A percentile compares a stretch with the other conserved stretches of the same genome.
Conservation (phyloP, 2,113 vertebrate species). For the Malurus alboscapulatus region DNA sequence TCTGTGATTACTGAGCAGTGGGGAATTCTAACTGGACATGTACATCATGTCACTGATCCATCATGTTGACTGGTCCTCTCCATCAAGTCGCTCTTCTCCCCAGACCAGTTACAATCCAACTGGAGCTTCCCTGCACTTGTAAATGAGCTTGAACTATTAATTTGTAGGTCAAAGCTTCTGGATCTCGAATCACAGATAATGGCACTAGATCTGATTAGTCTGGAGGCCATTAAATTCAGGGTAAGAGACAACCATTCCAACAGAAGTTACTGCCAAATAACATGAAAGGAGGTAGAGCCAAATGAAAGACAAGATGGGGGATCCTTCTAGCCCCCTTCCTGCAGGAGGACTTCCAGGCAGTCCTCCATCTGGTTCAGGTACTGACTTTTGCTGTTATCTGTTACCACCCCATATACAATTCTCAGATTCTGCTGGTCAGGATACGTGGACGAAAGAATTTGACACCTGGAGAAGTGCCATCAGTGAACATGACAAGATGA, state of each 20-base stretch:
- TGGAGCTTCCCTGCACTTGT: background rate
- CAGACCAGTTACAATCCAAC: background rate
- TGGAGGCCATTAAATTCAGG: background rate
- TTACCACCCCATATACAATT: constrained; percentile 25
- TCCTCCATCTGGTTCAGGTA: background rate
- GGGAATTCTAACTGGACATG: background rate
- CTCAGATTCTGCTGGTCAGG: constrained; percentile 73
- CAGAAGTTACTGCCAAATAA: background rate
- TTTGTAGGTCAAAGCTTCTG: background rate
- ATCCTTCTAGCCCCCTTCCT: background rate
- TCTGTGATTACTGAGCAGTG: background rate
- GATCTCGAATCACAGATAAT: background rate
- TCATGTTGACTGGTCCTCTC: no score
- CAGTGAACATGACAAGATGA: constrained; percentile 81
- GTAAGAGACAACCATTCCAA: background rate
- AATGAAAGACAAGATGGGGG: background rate
- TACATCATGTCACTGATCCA: background rate
- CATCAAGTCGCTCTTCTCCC: background rate
- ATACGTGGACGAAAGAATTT: constrained; percentile 78
- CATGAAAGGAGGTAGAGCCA: background rate
- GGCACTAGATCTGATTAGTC: background rate
- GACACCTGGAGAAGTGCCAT: constrained; percentile 81
- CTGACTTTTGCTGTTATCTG: background rate
- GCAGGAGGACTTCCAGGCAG: background rate
- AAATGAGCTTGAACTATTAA: background rate